These are phyloP conservation scores for Ennomos fuscantarius DNA, from an alignment of 2,888 invertebrate genomes.

Conservation along the genomic window DNA sequence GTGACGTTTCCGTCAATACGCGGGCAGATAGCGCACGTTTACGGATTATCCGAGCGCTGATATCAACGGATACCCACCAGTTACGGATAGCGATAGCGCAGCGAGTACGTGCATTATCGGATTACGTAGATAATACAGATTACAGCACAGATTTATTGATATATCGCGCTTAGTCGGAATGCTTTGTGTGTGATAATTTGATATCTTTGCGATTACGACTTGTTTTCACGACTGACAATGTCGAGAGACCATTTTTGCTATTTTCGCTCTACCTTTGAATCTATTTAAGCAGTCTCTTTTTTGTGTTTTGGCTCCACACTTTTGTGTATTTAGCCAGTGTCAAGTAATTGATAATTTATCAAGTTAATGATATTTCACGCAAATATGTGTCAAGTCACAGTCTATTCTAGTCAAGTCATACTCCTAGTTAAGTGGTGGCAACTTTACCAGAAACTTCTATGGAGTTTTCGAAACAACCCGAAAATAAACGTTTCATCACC, in stretches of 20 bases:
- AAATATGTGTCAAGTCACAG: too few relatives aligned
- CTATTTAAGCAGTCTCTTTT: too few relatives aligned
- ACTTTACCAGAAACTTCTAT: too few relatives aligned
- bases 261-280: too few relatives aligned
- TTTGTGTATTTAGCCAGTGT: too few relatives aligned
- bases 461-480: too few relatives aligned
- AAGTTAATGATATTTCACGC: too few relatives aligned
- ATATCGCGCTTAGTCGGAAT: conserved; percentile 66
- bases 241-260: not conserved
- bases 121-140: conserved; percentile 62
- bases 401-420: too few relatives aligned
- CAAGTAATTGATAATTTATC: too few relatives aligned
- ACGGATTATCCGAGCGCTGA: conserved; percentile 55
- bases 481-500: too few relatives aligned
- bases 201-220: conserved; percentile 31
- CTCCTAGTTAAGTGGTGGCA: too few relatives aligned
- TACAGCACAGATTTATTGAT: conserved; percentile 72
- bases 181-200: conserved; percentile 46
- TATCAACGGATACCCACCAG: conserved; percentile 45
- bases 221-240: conserved; percentile 3
- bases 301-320: too few relatives aligned
- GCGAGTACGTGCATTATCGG: conserved; percentile 65
- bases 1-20: conserved; percentile 48
- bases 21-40: conserved; percentile 50
- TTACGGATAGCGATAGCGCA: conserved; percentile 50